These are phyloP conservation scores for Polypedilum pembai DNA, from an alignment of 1,140 invertebrate species.

Conservation along the genomic window DNA sequence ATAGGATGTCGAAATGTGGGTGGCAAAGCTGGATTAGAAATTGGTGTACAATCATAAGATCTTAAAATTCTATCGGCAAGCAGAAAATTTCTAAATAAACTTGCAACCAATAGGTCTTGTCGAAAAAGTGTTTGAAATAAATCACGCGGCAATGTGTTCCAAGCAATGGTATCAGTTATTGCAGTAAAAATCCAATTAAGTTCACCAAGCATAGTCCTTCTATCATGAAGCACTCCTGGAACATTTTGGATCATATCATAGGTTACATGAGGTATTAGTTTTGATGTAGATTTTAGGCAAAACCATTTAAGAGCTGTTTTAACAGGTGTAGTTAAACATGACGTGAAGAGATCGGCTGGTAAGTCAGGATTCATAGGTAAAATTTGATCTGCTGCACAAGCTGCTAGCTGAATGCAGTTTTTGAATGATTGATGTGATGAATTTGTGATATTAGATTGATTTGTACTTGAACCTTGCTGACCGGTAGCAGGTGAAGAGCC, in stretches of 20 bases:
- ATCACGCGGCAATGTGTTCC: slow-evolving; percentile 88
- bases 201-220: slow-evolving; percentile 95
- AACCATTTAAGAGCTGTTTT: slow-evolving; percentile 95
- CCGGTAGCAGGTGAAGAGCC: neutral
- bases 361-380: slow-evolving; percentile 96
- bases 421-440: slow-evolving; percentile 55
- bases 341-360: slow-evolving; percentile 97
- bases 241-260: slow-evolving; percentile 88
- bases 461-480: neutral
- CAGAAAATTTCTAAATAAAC: slow-evolving; percentile 94
- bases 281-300: slow-evolving; percentile 71
- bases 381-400: slow-evolving; percentile 83
- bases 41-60: slow-evolving; percentile 92
- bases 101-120: slow-evolving; percentile 96
- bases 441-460: neutral
- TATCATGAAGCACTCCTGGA: slow-evolving; percentile 88
- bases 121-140: slow-evolving; percentile 95
- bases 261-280: slow-evolving; percentile 70
- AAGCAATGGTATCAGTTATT: slow-evolving; percentile 99
- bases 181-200: slow-evolving; percentile 99
- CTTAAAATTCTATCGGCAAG: slow-evolving; percentile 93
- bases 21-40: slow-evolving; percentile 83
- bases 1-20: slow-evolving; percentile 83
- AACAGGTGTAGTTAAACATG: slow-evolving; percentile 96
- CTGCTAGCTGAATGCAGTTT: slow-evolving; percentile 94